Percentiles rank a stretch among this genome's conserved stretches.
phyloP scores from a whole-genome alignment of 2,888 invertebrate genomes.

The Nyleta sp. region DNA sequence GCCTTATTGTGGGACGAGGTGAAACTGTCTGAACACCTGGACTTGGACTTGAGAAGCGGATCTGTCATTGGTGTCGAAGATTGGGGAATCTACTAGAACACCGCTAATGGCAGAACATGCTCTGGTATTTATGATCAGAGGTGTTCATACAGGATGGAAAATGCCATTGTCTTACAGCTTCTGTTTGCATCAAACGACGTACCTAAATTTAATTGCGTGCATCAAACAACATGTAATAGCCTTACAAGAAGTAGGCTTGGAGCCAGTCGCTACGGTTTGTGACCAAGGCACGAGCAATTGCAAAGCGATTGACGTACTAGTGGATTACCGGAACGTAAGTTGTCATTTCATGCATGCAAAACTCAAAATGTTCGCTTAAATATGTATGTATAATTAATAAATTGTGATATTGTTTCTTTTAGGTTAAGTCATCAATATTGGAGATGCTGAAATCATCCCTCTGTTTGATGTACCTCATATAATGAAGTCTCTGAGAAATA shows the following conservation, averaged over 20 bases:
- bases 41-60: not conserved
- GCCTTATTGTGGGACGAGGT: conserved; percentile 28
- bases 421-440: not conserved
- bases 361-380: no score
- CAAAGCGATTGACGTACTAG: not conserved
- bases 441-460: conserved; percentile 42
- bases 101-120: conserved; percentile 13
- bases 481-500: conserved; percentile 32
- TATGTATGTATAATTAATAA: no score
- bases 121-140: conserved; percentile 17
- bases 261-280: conserved; percentile 14
- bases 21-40: conserved; percentile 1
- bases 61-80: conserved; percentile 23
- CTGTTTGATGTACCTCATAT: conserved; percentile 27
- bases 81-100: conserved; percentile 27
- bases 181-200: conserved; percentile 1
- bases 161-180: conserved; percentile 26
- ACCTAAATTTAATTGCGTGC: not conserved
- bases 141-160: conserved; percentile 18
- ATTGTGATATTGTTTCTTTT: not conserved
- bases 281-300: conserved; percentile 20
- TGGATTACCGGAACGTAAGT: conserved; percentile 16
- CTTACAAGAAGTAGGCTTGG: not conserved
- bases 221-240: conserved; percentile 3
- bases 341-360: not conserved